A percentile compares a stretch with the other conserved stretches of the same genome.
These are phyloP conservation scores for Morelia viridis DNA, from an alignment of 2,797 vertebrate genomes.

Conservation along the genomic window DNA sequence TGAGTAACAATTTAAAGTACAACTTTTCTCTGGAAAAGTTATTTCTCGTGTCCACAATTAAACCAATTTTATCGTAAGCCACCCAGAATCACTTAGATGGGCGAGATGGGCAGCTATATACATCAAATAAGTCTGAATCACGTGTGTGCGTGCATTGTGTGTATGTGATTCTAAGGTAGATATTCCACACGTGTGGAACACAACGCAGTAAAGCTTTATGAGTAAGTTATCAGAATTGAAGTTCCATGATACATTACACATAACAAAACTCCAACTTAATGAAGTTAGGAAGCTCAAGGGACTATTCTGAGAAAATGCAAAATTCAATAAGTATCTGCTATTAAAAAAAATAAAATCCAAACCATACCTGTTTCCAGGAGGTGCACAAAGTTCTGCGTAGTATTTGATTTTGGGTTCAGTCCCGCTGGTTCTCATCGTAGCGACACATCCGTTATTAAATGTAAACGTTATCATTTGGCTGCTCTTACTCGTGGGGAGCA, in stretches of 20 bases:
- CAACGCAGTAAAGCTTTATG: background rate
- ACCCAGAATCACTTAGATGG: background rate
- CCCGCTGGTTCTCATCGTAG: conserved; percentile 96
- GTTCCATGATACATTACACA: background rate
- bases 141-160: background rate
- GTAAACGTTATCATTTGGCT: conserved; percentile 99
- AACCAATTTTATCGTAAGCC: background rate
- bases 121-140: background rate
- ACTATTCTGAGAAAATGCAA: background rate
- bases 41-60: no score
- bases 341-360: background rate
- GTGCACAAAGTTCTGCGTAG: conserved; percentile 91
- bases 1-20: background rate
- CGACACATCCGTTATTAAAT: conserved; percentile 92
- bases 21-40: no score
- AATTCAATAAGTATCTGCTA: background rate
- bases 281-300: background rate
- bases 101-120: background rate
- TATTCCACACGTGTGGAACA: background rate
- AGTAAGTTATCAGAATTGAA: background rate
- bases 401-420: conserved; percentile 99
- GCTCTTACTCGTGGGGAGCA: conserved; percentile 90
- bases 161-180: no score
- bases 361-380: conserved; percentile 91
- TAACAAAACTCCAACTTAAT: background rate